Percentiles rank a stretch among this genome's conserved stretches.
These are phyloP conservation scores for Rhingia rostrata DNA, from an alignment of 2,888 invertebrate genomes.

Conservation along the genomic window DNA sequence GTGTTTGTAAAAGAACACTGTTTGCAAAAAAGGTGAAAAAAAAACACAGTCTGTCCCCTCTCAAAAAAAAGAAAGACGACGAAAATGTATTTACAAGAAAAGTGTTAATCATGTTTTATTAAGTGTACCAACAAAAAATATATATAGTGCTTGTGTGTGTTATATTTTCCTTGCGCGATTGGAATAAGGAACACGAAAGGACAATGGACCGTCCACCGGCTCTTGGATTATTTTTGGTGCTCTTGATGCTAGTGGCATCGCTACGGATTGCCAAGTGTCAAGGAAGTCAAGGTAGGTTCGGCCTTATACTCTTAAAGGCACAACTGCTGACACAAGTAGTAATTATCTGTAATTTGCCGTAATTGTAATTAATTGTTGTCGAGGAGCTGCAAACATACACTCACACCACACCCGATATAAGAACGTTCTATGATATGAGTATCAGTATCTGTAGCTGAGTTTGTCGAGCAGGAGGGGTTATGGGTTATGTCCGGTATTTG, in stretches of 20 bases:
- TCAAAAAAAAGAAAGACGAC: conserved; percentile 10
- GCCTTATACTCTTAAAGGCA: conserved; percentile 1
- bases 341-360: conserved; percentile 66
- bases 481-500: conserved; percentile 47
- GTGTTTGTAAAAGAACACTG: conserved; percentile 51
- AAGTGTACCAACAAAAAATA: conserved; percentile 6
- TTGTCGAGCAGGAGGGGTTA: conserved; percentile 9
- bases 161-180: conserved; percentile 17
- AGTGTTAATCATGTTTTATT: conserved; percentile 31
- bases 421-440: background rate
- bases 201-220: conserved; percentile 61
- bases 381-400: background rate
- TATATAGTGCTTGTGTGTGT: conserved; percentile 14
- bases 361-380: conserved; percentile 70
- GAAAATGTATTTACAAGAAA: conserved; percentile 27
- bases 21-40: background rate
- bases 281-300: conserved; percentile 70
- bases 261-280: conserved; percentile 67
- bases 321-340: conserved; percentile 59
- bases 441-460: conserved; percentile 18
- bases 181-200: conserved; percentile 10
- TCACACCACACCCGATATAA: conserved; percentile 36
- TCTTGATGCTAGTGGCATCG: conserved; percentile 61
- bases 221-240: conserved; percentile 63
- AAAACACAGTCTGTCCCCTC: conserved; percentile 19